phyloP scores from a whole-genome alignment of 2,797 vertebrate genomes.

The Enteromius unitaeniatus region DNA sequence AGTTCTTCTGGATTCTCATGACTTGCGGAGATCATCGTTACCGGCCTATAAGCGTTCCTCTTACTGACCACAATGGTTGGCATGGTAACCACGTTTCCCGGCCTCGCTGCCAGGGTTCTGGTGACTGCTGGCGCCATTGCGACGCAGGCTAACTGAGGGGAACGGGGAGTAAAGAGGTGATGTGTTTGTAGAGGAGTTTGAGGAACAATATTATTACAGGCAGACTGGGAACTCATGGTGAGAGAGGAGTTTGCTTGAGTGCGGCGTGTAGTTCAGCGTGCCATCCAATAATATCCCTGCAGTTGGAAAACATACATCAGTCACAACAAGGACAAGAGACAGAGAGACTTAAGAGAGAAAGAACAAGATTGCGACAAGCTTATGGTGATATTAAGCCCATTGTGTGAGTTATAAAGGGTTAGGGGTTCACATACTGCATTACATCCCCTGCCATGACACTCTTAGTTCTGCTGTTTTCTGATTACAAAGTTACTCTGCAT shows the following conservation, averaged over 20 bases:
- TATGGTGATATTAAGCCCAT: background rate
- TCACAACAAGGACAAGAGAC: slow-evolving; percentile 12
- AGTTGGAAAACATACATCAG: slow-evolving; percentile 30
- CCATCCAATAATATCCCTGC: slow-evolving; percentile 43
- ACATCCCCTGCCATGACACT: background rate
- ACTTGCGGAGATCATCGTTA: slow-evolving; percentile 63
- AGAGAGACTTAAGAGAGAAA: background rate
- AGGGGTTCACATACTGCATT: background rate
- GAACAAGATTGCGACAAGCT: background rate
- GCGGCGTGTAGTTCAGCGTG: slow-evolving; percentile 20
- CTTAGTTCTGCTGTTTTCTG: slow-evolving; percentile 5
- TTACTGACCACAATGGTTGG: slow-evolving; percentile 72
- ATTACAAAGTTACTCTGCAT: background rate
- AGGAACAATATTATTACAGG: slow-evolving; percentile 67
- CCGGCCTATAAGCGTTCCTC: slow-evolving; percentile 61
- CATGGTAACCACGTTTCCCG: slow-evolving; percentile 68
- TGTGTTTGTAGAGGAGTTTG: slow-evolving; percentile 76
- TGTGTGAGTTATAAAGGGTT: background rate
- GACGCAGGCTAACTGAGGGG: slow-evolving; percentile 72
- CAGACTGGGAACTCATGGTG: slow-evolving; percentile 56
- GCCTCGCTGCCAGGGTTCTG: slow-evolving; percentile 67
- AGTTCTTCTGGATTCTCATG: slow-evolving; percentile 51
- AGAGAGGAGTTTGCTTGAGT: slow-evolving; percentile 39
- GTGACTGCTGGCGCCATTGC: slow-evolving; percentile 68
- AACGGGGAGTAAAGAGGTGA: slow-evolving; percentile 67